Conservation (phyloP, 2,888 invertebrate species). For the Strigamia transsilvanica region DNA sequence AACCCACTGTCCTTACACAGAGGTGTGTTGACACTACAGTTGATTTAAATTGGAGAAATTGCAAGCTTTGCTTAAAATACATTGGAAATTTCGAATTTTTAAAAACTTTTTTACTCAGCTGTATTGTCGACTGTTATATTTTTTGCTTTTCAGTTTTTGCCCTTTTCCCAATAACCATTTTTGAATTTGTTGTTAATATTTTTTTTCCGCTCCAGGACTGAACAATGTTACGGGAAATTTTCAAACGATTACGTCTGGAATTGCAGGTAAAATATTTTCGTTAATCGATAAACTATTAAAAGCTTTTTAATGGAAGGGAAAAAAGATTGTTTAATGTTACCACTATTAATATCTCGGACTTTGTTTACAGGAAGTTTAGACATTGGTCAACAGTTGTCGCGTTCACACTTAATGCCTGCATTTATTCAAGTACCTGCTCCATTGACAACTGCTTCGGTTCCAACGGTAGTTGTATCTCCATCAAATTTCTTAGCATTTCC, state of each 20-base stretch:
- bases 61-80: neutral
- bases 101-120: neutral
- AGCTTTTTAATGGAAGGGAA: no score
- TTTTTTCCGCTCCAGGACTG: slow-evolving; percentile 22
- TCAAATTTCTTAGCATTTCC: slow-evolving; percentile 32
- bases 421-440: slow-evolving; percentile 51
- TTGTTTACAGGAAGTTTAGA: slow-evolving; percentile 46
- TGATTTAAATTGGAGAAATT: neutral
- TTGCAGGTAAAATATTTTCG: neutral
- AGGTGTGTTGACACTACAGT: slow-evolving; percentile 30
- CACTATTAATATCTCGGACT: neutral
- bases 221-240: slow-evolving; percentile 12
- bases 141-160: slow-evolving; percentile 28
- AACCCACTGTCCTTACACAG: slow-evolving; percentile 32
- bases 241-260: slow-evolving; percentile 17
- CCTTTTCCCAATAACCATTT: neutral
- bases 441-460: slow-evolving; percentile 27
- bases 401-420: slow-evolving; percentile 29
- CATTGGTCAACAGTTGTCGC: neutral
- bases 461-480: slow-evolving; percentile 24
- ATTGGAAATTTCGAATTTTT: neutral
- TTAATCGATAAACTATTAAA: no score
- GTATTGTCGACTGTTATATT: slow-evolving; percentile 1
- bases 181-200: slow-evolving; percentile 19
- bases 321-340: neutral